phyloP scores from a whole-genome alignment of 2,113 vertebrate species.

The Macquaria ambigua region DNA sequence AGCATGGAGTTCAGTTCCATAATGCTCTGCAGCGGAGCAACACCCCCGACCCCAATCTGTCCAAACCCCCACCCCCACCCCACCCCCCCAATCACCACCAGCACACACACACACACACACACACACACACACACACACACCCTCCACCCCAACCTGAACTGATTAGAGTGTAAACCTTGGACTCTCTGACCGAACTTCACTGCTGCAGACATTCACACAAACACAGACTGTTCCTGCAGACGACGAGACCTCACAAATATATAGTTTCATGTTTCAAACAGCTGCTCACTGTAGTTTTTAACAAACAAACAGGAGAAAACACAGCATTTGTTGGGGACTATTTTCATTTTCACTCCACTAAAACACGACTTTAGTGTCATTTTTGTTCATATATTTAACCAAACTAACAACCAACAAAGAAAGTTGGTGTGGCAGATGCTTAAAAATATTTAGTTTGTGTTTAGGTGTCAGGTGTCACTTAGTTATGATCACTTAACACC shows the following conservation, averaged over 20 bases:
- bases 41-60: conserved; percentile 42
- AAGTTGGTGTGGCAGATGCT: background rate
- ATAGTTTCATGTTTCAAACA: background rate
- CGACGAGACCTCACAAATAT: background rate
- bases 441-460: background rate
- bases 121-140: conserved; percentile 20
- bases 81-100: background rate
- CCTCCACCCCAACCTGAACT: conserved; percentile 3
- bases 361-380: too few species aligned
- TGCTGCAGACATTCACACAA: background rate
- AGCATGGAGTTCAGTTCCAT: conserved; percentile 30
- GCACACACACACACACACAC: conserved; percentile 15
- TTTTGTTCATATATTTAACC: background rate
- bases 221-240: background rate
- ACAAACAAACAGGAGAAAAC: background rate
- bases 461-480: background rate
- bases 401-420: background rate
- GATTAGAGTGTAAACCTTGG: conserved; percentile 17
- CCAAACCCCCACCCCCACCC: conserved; percentile 34
- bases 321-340: background rate
- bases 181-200: background rate
- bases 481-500: too few species aligned
- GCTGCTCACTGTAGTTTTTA: background rate
- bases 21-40: conserved; percentile 36
- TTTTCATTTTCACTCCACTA: background rate